Evolutionary conservation across 1,140 invertebrate genomes (phyloP).

Genomic region (Drosophila albomicans): DNA sequence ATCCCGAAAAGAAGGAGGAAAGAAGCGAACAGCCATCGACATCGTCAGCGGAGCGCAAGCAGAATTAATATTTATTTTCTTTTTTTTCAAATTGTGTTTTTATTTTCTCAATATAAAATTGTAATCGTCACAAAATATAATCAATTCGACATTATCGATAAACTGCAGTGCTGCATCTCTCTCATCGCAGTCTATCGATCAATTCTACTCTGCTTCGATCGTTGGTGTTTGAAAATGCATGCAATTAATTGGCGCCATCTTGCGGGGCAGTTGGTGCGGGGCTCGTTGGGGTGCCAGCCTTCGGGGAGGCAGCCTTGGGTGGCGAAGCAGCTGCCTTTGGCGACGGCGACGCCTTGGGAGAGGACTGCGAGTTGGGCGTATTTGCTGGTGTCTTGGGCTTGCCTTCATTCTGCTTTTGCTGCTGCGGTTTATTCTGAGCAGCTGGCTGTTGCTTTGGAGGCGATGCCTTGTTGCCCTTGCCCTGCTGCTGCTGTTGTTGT

Average conservation of each 20-base stretch:
- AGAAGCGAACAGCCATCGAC: background rate
- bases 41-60: conserved; percentile 29
- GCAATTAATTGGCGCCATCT: conserved; percentile 50
- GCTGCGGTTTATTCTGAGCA: conserved; percentile 27
- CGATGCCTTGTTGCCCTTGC: conserved; percentile 56
- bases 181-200: conserved; percentile 1
- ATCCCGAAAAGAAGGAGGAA: conserved; percentile 43
- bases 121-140: conserved; percentile 40
- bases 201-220: conserved; percentile 3
- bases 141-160: conserved; percentile 37
- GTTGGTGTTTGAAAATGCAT: conserved; percentile 62
- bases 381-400: conserved; percentile 60
- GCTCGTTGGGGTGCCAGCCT: conserved; percentile 53
- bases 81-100: conserved; percentile 40
- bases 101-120: conserved; percentile 37
- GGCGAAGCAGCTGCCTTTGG: conserved; percentile 37
- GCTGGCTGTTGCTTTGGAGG: conserved; percentile 57
- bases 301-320: conserved; percentile 56
- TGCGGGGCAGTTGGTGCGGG: conserved; percentile 26
- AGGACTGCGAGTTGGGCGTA: conserved; percentile 47
- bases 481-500: conserved; percentile 49
- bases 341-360: conserved; percentile 53
- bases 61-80: conserved; percentile 33
- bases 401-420: conserved; percentile 36
- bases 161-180: conserved; percentile 3